Evolutionary conservation across 2,888 invertebrate genomes (phyloP), one percentile per base, ranked within the genome.

Genomic region (Stenotaenia linearis): DNA sequence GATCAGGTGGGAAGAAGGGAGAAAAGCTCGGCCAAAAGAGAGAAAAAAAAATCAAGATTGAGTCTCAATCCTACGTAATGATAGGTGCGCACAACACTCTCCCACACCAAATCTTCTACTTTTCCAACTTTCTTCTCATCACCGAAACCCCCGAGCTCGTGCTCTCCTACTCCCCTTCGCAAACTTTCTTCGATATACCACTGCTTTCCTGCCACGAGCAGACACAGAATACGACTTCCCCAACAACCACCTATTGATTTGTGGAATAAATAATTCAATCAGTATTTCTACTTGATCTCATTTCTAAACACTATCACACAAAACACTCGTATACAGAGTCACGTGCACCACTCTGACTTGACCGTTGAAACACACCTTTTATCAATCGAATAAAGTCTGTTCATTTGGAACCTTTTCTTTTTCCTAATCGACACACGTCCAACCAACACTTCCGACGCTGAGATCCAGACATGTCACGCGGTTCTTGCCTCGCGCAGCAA

Each of bases 391-490:
- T 61, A 61, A 61, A 61, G 61, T 25, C 61, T 25, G 61, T 61
- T 61, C 61, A 61, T 61, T 61, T 61, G 25, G 25, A 61, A 12
- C 61, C 61, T 61, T 61, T 61, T 61, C 61, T 61, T 61, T 61
- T 61, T 61, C 61, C 61, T 61, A 61, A 61, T 61, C 61, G 61
- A 61, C 61, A 61, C 61, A 61, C 61, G 61, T 61, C 61, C 61
- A 61, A 61, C 61, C 61, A 61, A 23, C 23, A 61, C 61, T 61
- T 61, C 61, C 61, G 61, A 61, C 15, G 61, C 61, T 25, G 25
- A 61, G 25, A 23, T 61, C 28, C 61, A 61, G 61, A 61, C 61
- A 25, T 61, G 61, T 61, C 61, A 61, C 61, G 25, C 28, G 25
- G 45, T 15, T 61, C 61, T 61, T 61, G 61, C 61, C 28, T 56